Percentiles rank a stretch among this genome's conserved stretches.
These are phyloP conservation scores for Turritopsis rubra DNA, from an alignment of 30 jellyfish, hydroid and myxozoan species.

Conservation along the genomic window DNA sequence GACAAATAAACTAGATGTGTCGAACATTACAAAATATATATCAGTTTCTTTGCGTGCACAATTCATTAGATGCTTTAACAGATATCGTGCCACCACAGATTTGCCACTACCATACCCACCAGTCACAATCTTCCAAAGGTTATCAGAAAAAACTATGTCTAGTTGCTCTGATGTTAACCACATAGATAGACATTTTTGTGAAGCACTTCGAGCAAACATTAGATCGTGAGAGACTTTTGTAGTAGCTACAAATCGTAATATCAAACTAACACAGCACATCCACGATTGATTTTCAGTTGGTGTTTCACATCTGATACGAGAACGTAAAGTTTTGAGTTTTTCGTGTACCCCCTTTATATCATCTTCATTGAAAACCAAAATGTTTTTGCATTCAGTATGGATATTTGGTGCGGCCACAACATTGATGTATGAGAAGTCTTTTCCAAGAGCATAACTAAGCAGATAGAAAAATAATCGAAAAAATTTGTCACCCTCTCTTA, in stretches of 20 bases:
- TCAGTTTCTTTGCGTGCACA: background rate
- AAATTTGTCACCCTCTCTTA: background rate
- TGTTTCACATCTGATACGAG: background rate
- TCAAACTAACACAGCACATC: background rate
- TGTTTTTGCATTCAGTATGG: background rate
- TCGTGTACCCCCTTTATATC: background rate
- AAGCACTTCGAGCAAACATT: background rate
- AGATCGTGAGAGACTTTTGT: background rate
- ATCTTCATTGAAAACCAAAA: background rate
- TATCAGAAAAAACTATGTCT: background rate
- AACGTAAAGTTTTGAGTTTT: background rate
- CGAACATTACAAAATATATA: background rate
- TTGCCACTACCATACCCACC: background rate
- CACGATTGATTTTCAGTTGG: background rate
- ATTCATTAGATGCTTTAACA: background rate
- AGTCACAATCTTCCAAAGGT: background rate
- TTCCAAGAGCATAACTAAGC: background rate
- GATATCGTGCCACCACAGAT: background rate
- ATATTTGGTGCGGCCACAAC: background rate
- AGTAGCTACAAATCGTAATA: background rate
- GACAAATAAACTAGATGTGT: background rate
- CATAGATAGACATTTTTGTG: background rate
- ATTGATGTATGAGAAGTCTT: background rate
- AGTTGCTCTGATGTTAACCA: background rate
- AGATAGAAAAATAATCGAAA: background rate